phyloP scores from a whole-genome alignment of 2,888 invertebrate species.

The Agriopis leucophaearia region DNA sequence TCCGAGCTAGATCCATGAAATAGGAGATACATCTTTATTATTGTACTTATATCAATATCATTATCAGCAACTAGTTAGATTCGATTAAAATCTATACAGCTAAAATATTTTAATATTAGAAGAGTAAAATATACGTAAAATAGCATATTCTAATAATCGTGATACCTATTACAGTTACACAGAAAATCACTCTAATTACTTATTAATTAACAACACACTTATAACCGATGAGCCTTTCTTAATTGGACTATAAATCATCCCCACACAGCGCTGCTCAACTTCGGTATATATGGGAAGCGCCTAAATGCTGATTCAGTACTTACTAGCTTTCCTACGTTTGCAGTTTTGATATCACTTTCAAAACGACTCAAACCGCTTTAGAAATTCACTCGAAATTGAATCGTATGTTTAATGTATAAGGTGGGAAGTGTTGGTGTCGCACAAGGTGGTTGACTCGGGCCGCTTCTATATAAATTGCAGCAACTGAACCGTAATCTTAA shows the following conservation, averaged over 20 bases:
- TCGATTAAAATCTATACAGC: background rate
- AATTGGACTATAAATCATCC: slow-evolving; percentile 83
- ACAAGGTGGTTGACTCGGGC: slow-evolving; percentile 56
- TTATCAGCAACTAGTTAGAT: background rate
- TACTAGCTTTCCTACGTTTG: slow-evolving; percentile 74
- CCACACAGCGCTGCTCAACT: slow-evolving; percentile 65
- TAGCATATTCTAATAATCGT: background rate
- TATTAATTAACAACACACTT: slow-evolving; percentile 59
- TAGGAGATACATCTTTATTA: background rate
- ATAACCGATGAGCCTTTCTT: slow-evolving; percentile 71
- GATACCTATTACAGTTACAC: slow-evolving; percentile 3
- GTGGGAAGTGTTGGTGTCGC: slow-evolving; percentile 47
- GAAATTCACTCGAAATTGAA: slow-evolving; percentile 44
- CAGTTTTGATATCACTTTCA: slow-evolving; percentile 56
- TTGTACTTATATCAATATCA: background rate
- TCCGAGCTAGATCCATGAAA: too few species aligned
- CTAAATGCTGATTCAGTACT: slow-evolving; percentile 80
- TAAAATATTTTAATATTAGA: background rate
- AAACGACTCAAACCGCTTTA: slow-evolving; percentile 51
- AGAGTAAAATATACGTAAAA: background rate
- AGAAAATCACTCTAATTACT: slow-evolving; percentile 36
- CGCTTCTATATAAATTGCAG: slow-evolving; percentile 66
- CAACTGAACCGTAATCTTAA: slow-evolving; percentile 81
- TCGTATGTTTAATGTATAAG: slow-evolving; percentile 46
- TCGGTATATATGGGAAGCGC: slow-evolving; percentile 71